Percentiles rank a stretch among this genome's conserved stretches.
Conservation (phyloP, 2,113 vertebrate genomes). For the Odocoileus virginianus region DNA sequence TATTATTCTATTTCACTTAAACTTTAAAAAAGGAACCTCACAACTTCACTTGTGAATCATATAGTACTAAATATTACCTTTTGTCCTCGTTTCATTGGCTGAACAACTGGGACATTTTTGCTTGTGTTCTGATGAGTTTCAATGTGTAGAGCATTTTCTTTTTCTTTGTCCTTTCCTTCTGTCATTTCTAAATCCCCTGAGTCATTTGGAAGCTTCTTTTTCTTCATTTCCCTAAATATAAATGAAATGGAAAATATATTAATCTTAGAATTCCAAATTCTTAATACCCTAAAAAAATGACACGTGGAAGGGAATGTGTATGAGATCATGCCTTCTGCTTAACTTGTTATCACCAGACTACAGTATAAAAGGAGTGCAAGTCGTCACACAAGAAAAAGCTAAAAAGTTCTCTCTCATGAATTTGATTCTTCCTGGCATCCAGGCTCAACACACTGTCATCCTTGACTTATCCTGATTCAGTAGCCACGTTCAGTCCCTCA, state of each 20-base stretch:
- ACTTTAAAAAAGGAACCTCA: neutral
- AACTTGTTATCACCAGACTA: neutral
- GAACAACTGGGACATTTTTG: conserved; percentile 74
- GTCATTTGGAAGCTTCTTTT: conserved; percentile 86
- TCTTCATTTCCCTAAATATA: conserved; percentile 90
- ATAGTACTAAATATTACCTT: conserved; percentile 81
- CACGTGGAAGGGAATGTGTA: neutral
- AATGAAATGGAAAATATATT: conserved; percentile 41
- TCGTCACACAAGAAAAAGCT: neutral
- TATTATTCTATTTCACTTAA: conserved; percentile 23
- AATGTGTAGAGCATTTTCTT: conserved; percentile 44
- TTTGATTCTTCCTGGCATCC: neutral
- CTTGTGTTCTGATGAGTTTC: conserved; percentile 67
- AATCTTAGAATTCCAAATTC: conserved; percentile 30
- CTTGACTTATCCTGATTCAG: neutral
- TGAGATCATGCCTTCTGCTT: neutral
- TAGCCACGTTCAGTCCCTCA: neutral
- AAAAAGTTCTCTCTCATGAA: neutral
- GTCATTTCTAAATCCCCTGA: conserved; percentile 71
- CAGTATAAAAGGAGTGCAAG: neutral
- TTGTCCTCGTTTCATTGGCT: conserved; percentile 91
- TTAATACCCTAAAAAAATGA: neutral
- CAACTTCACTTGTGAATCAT: neutral
- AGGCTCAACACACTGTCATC: neutral
- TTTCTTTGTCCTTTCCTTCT: conserved; percentile 77